Evolutionary conservation across 1,140 invertebrate genomes (phyloP), one percentile per base, ranked within the genome.

Genomic region (Drosophila fuyamai): DNA sequence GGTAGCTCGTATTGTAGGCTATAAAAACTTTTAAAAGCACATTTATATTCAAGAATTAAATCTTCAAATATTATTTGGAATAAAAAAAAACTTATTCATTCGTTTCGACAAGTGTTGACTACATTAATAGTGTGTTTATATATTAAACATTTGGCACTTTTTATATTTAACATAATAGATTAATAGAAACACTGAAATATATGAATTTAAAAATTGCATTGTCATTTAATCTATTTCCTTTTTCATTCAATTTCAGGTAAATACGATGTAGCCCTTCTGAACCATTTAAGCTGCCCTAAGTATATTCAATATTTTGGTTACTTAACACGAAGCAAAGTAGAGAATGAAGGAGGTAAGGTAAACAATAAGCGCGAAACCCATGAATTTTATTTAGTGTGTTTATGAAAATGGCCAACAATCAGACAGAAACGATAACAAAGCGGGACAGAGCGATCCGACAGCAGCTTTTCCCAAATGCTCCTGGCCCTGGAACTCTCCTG

Each of bases 381-480:
- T 89, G 43, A 74, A 73, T 76, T 88, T 88, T 79, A 83, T 89
- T 73, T 59, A 76, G 76, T 80, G 72, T 62, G 84, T 54, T 88
- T 89, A 88, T 89, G 76, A 83, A 89, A 89, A 88, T 83, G 76
- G 80, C 80, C 76, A 88, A 68, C 84, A 88, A 84, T 89, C 84
- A 88, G 84, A 88, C 84, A 88, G 77, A 88, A 88, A 57, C 76
- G 60, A 88, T 89, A 84, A 89, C 56, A 27, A 62, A 43, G 12
- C 23, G 38, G 65, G 41, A 23, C 2, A 71, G 51, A 59, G 50
- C 47, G 53, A 73, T 67, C 36, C 56, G 48, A 56, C 72, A 57
- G 48, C 70, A 76, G 75, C 79, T 72, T 86, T 82, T 53, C 29
- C 65, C 62, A 51, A 59, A 76, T 50, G 46, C 47, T 12, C n/a